Conservation (phyloP, 2,888 invertebrate species). For the Acleris holmiana region DNA sequence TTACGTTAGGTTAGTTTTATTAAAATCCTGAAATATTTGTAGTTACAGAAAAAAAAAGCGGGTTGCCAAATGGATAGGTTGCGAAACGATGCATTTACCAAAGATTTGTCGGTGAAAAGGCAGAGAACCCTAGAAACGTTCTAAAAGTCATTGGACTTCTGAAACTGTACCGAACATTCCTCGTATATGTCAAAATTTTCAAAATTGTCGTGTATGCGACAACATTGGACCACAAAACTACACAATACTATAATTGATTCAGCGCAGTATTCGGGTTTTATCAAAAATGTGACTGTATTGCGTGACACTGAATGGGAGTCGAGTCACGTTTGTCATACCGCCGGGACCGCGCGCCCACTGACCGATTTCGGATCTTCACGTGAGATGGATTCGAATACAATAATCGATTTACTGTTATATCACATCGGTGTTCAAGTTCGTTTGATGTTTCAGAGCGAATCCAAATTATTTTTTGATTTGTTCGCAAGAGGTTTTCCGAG, state of each 20-base stretch:
- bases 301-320: slow-evolving; percentile 53
- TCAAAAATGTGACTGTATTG: slow-evolving; percentile 31
- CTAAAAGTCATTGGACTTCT: too few relatives aligned
- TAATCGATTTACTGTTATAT: slow-evolving; percentile 65
- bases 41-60: too few relatives aligned
- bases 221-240: not conserved
- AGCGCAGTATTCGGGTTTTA: slow-evolving; percentile 20
- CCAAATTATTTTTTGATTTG: not conserved
- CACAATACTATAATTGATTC: slow-evolving; percentile 25
- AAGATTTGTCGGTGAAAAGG: too few relatives aligned
- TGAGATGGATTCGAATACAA: slow-evolving; percentile 71
- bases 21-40: too few relatives aligned
- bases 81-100: too few relatives aligned
- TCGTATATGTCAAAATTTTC: too few relatives aligned
- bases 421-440: slow-evolving; percentile 12
- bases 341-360: slow-evolving; percentile 59
- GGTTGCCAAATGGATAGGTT: too few relatives aligned
- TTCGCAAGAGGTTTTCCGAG: not conserved
- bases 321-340: slow-evolving; percentile 64
- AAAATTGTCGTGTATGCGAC: too few relatives aligned
- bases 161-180: too few relatives aligned
- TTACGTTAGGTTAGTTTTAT: too few relatives aligned
- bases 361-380: slow-evolving; percentile 69
- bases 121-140: too few relatives aligned
- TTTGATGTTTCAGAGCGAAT: slow-evolving; percentile 6